Conservation (phyloP, 2,888 invertebrate species). For the Ophion slaviceki region DNA sequence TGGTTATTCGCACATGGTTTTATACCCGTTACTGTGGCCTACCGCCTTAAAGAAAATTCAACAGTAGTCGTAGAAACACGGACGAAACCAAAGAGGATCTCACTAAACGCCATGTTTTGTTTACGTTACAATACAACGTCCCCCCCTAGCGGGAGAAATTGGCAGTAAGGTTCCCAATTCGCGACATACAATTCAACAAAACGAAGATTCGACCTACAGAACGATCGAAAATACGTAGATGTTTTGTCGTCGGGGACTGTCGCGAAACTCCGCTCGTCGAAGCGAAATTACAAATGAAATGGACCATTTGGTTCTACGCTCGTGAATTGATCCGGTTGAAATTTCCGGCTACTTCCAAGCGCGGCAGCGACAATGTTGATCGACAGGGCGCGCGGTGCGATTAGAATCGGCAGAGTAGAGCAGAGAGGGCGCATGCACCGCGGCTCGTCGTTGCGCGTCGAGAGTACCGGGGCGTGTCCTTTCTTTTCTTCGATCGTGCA, state of each 20-base stretch:
- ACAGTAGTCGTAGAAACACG: too few species aligned
- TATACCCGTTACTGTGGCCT: too few species aligned
- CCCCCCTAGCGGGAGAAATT: too few species aligned
- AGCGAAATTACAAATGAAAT: background rate
- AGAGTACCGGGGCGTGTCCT: slow-evolving; percentile 64
- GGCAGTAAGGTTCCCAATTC: too few species aligned
- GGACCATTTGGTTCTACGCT: background rate
- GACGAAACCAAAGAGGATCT: too few species aligned
- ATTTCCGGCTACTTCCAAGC: slow-evolving; percentile 13
- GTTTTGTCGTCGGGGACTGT: too few species aligned
- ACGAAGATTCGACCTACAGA: background rate
- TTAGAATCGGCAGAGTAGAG: slow-evolving; percentile 31
- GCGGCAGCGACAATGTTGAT: slow-evolving; percentile 70
- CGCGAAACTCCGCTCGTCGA: background rate
- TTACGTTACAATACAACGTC: too few species aligned
- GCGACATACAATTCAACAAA: background rate
- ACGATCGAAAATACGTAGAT: too few species aligned
- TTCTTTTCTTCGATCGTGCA: slow-evolving; percentile 27
- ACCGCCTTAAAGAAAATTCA: too few species aligned
- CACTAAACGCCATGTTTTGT: too few species aligned
- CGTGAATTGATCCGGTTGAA: background rate
- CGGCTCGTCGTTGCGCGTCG: slow-evolving; percentile 39
- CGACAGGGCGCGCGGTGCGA: slow-evolving; percentile 70
- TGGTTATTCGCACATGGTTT: too few species aligned
- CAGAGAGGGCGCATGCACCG: slow-evolving; percentile 1